Percentiles rank a stretch among this genome's conserved stretches.
Evolutionary conservation across 2,888 invertebrate genomes (phyloP).

Genomic region (Muscina levida): DNA sequence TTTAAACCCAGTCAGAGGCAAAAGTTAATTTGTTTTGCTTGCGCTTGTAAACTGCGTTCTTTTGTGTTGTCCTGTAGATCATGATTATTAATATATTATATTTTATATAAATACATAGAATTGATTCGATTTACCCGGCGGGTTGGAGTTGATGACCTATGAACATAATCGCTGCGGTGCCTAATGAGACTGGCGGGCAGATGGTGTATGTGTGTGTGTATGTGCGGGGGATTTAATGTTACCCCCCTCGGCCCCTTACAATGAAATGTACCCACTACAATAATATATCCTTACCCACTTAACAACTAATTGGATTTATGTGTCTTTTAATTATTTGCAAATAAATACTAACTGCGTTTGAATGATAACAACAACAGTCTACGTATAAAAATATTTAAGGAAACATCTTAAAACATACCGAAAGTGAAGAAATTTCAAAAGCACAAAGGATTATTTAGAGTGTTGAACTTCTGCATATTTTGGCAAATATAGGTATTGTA

Average conservation of each 20-base stretch:
- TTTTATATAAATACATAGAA: slow-evolving; percentile 19
- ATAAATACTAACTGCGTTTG: slow-evolving; percentile 16
- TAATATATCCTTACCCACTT: slow-evolving; percentile 4
- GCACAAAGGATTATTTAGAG: too few relatives aligned
- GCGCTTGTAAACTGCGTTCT: slow-evolving; percentile 11
- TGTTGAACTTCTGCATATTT: too few relatives aligned
- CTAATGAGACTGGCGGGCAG: slow-evolving; percentile 5
- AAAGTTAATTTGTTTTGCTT: slow-evolving; percentile 2
- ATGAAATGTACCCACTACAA: slow-evolving; percentile 23
- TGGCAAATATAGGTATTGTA: too few relatives aligned
- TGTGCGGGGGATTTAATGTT: background rate
- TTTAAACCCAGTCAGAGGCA: background rate
- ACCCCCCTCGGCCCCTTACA: background rate
- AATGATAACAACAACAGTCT: too few relatives aligned
- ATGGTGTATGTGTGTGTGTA: too few relatives aligned
- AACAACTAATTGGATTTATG: slow-evolving; percentile 3
- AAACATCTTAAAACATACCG: too few relatives aligned
- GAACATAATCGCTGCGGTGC: background rate
- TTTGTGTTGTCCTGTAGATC: background rate
- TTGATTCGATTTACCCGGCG: background rate
- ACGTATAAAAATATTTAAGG: too few relatives aligned
- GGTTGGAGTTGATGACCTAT: slow-evolving; percentile 15
- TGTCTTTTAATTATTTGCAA: background rate
- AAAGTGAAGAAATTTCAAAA: too few relatives aligned
- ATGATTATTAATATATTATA: slow-evolving; percentile 5